phyloP scores from a whole-genome alignment of 64 coral and sea anemone species.

The Actinia equina region DNA sequence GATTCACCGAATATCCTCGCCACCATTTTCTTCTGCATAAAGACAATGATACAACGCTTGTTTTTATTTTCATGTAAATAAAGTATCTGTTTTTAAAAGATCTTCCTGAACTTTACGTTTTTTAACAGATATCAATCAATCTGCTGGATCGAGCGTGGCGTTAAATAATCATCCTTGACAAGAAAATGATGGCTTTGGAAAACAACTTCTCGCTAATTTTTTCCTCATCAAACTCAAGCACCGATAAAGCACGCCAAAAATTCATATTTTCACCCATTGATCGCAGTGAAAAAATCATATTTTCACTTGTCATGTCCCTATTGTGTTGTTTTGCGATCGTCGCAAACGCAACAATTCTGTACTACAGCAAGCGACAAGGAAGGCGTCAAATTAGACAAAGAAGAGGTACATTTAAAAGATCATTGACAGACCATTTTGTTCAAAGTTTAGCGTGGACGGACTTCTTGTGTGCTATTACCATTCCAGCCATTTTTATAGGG shows the following conservation, averaged over 20 bases:
- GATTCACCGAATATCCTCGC: too few relatives aligned
- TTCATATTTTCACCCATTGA: background rate
- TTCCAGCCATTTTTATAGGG: background rate
- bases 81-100: too few relatives aligned
- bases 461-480: background rate
- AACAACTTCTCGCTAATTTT: background rate
- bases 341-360: background rate
- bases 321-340: background rate
- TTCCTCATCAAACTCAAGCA: background rate
- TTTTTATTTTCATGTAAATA: too few relatives aligned
- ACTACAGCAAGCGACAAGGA: background rate
- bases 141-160: background rate
- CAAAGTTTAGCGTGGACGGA: background rate
- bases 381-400: background rate
- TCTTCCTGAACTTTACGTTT: background rate
- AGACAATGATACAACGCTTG: too few relatives aligned
- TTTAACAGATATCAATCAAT: background rate
- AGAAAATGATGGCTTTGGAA: background rate
- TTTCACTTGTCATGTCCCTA: background rate
- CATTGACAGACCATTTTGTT: background rate
- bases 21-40: too few relatives aligned
- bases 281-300: background rate
- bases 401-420: background rate
- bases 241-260: background rate
- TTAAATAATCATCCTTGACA: background rate